phyloP scores from a whole-genome alignment of 2,113 vertebrate species.

The Phyllopteryx taeniolatus region DNA sequence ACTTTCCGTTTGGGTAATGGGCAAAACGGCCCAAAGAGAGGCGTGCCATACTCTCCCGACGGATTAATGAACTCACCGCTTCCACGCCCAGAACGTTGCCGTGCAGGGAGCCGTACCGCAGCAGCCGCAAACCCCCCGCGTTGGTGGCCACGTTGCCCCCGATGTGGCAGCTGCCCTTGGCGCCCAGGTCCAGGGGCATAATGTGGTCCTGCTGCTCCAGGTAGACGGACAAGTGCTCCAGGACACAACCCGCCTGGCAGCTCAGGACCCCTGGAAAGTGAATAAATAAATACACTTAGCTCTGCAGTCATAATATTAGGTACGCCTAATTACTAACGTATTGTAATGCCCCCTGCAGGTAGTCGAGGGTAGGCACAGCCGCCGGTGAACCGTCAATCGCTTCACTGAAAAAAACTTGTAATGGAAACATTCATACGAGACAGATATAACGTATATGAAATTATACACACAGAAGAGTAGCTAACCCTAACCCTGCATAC shows the following conservation, averaged over 20 bases:
- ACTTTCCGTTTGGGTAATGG: no score
- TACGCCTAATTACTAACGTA: background rate
- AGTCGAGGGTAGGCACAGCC: no score
- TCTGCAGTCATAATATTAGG: no score
- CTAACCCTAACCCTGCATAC: no score
- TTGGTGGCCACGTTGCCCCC: constrained; percentile 95
- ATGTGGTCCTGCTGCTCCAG: constrained; percentile 80
- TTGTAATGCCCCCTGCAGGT: background rate
- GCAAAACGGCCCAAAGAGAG: no score
- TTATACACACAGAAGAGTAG: no score
- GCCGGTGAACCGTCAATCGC: no score
- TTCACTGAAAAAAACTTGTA: no score
- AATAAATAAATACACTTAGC: background rate
- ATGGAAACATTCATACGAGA: no score
- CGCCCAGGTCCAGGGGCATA: constrained; percentile 93
- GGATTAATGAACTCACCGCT: constrained; percentile 77
- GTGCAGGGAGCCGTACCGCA: constrained; percentile 87
- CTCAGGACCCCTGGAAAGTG: constrained; percentile 81
- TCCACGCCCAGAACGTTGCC: constrained; percentile 92
- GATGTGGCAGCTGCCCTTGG: constrained; percentile 95
- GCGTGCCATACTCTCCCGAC: background rate
- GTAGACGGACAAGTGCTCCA: constrained; percentile 82
- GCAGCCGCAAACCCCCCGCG: constrained; percentile 84
- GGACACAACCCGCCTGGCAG: constrained; percentile 90
- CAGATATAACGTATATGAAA: no score